Evolutionary conservation across 2,113 vertebrate species (phyloP).

Genomic region (Oncorhynchus nerka): DNA sequence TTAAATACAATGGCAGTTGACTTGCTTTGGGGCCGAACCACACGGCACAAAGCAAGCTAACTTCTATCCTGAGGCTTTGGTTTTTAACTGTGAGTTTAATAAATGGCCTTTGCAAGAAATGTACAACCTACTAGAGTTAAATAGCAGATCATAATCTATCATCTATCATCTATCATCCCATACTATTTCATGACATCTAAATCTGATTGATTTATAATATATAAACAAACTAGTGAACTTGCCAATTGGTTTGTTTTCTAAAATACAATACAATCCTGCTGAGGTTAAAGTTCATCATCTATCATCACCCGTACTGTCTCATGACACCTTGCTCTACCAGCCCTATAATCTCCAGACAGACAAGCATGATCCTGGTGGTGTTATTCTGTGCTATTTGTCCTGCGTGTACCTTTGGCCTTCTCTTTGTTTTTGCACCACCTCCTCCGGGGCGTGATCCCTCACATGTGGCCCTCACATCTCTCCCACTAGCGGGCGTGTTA

Average conservation of each 20-base stretch:
- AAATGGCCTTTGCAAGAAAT: too few relatives aligned
- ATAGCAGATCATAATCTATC: too few relatives aligned
- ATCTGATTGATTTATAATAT: too few relatives aligned
- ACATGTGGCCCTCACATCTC: constrained; percentile 40
- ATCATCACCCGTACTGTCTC: not conserved
- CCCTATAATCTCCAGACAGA: not conserved
- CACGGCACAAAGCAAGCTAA: too few relatives aligned
- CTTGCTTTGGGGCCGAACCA: too few relatives aligned
- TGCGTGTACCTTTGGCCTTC: constrained; percentile 17
- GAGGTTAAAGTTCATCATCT: not conserved
- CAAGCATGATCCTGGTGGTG: constrained; percentile 20
- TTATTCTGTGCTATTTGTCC: constrained; percentile 44
- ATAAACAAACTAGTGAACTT: too few relatives aligned
- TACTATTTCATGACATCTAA: too few relatives aligned
- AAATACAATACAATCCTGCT: not conserved
- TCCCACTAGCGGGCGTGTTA: constrained; percentile 36
- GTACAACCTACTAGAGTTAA: too few relatives aligned
- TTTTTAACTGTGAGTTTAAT: too few relatives aligned
- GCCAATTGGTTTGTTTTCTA: not conserved
- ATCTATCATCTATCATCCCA: too few relatives aligned
- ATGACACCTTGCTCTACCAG: not conserved
- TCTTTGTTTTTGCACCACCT: constrained; percentile 58
- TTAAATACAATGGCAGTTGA: too few relatives aligned
- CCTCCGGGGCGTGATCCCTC: constrained; percentile 43
- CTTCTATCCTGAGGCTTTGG: too few relatives aligned